Base-by-base conservation (phyloP, 1,140 invertebrate genomes). In the Lineus longissimus region DNA sequence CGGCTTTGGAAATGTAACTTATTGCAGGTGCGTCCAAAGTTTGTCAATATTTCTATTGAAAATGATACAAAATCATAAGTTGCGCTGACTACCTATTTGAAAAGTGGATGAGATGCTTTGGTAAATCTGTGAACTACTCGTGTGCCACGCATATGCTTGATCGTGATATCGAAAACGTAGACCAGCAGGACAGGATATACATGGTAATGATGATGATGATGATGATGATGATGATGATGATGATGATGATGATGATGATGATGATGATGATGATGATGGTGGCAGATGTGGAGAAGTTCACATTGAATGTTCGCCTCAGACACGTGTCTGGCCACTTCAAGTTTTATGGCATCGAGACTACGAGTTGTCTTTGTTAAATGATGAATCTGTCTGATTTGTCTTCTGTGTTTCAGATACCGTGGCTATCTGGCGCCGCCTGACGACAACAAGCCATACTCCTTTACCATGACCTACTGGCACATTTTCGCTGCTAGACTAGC, bases 401-500 rank as follows among this genome's bases (percentile, higher is more conserved):
- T 29, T n/a, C n/a, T n/a, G n/a, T 61, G 47, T 65, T 65, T 19
- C 63, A 81, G 79, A 54, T 81, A 74, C 41, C 65, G 73, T 43
- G 76, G 73, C 36, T 80, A 64, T 63, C 33, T 72, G 31, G 55
- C 75, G 2, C 65, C 64, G 11, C 70, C 68, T 1, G 25, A 17
- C 33, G 43, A 45, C 25, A 19, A 54, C 9, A 40, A 67, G 13
- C 36, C 63, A 23, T 77, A 76, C 40, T 85, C 87, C 0, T 95
- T 93, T 73, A 88, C 88, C 0, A 83, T 93, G 0, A 92, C 90
- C 66, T 95, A 94, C 76, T 97, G 94, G 94, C 93, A 96, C 74
- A 91, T 98, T 6, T 92, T 96, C 78, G 92, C 93, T 0, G 94
- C 93, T 0, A 84, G 93, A 68, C 81, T 97, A 2, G 92, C 91